Percentiles rank a stretch among this genome's conserved stretches.
Evolutionary conservation across 2,113 vertebrate species (phyloP).

Genomic region (Malurus melanocephalus): DNA sequence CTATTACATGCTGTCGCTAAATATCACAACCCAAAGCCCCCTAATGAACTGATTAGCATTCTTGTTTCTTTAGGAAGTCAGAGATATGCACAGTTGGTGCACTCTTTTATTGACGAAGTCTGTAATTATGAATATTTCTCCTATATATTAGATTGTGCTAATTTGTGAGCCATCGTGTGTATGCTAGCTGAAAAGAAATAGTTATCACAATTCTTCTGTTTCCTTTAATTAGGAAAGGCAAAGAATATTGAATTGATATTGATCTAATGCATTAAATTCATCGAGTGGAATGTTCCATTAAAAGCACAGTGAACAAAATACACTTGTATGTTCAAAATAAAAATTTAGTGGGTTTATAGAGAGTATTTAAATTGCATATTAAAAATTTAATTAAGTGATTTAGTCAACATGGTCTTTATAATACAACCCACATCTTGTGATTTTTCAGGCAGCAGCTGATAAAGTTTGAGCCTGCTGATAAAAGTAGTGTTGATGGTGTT

Average conservation of each 20-base stretch:
- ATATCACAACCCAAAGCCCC: constrained; percentile 72
- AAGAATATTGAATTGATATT: constrained; percentile 47
- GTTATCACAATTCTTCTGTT: constrained; percentile 63
- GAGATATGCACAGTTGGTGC: constrained; percentile 70
- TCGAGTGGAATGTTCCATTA: constrained; percentile 46
- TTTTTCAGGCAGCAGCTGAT: not conserved
- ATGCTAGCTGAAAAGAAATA: constrained; percentile 59
- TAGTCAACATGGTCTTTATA: not conserved
- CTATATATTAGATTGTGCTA: constrained; percentile 58
- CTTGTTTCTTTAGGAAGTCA: constrained; percentile 72
- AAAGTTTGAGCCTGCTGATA: not conserved
- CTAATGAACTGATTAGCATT: constrained; percentile 81
- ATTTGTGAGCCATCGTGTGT: constrained; percentile 58
- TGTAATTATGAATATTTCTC: constrained; percentile 72
- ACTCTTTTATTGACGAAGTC: constrained; percentile 72
- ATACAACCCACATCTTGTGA: not conserved
- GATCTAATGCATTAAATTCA: constrained; percentile 57
- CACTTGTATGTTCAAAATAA: not conserved
- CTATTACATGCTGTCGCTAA: constrained; percentile 69
- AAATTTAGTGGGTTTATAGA: not conserved
- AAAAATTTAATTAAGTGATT: constrained; percentile 19
- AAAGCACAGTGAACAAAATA: constrained; percentile 36
- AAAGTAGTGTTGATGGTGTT: not conserved
- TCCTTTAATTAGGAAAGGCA: constrained; percentile 66
- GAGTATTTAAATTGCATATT: constrained; percentile 4